Percentiles rank a stretch among this genome's conserved stretches.
Conservation (phyloP, 2,797 vertebrate species). For the Glossophaga mutica region DNA sequence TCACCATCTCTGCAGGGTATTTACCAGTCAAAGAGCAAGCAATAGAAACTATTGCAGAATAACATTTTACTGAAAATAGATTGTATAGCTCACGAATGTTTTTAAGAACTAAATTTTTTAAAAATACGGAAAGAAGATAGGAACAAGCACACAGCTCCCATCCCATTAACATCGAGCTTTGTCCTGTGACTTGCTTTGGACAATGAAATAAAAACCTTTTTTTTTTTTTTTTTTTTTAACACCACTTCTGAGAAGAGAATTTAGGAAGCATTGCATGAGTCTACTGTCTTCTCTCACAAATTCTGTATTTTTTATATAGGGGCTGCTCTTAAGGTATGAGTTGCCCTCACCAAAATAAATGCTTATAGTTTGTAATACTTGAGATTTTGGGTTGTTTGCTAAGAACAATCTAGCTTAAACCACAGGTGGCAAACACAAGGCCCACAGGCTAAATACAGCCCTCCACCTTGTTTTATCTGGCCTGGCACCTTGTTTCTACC, state of each 20-base stretch:
- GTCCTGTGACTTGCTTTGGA: neutral
- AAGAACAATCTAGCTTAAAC: neutral
- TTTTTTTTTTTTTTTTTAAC: neutral
- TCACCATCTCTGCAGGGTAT: fast-evolving
- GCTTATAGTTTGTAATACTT: neutral
- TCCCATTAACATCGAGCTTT: neutral
- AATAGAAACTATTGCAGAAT: neutral
- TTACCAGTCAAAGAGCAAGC: neutral
- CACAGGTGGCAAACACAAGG: too few species aligned
- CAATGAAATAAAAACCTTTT: neutral
- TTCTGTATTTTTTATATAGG: neutral
- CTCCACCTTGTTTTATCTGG: too few species aligned
- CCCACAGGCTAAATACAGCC: too few species aligned
- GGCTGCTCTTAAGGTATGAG: neutral
- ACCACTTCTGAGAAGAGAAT: neutral
- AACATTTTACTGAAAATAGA: neutral
- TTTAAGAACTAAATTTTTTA: neutral
- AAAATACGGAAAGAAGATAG: neutral
- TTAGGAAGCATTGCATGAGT: neutral
- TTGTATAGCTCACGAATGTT: neutral
- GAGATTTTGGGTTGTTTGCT: neutral
- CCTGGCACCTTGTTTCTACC: too few species aligned
- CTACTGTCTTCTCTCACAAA: neutral
- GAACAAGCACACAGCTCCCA: neutral
- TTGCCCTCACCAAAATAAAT: neutral